Percentiles rank a stretch among this genome's conserved stretches.
Evolutionary conservation across 2,113 vertebrate species (phyloP).

Genomic region (Rafetus swinhoei): DNA sequence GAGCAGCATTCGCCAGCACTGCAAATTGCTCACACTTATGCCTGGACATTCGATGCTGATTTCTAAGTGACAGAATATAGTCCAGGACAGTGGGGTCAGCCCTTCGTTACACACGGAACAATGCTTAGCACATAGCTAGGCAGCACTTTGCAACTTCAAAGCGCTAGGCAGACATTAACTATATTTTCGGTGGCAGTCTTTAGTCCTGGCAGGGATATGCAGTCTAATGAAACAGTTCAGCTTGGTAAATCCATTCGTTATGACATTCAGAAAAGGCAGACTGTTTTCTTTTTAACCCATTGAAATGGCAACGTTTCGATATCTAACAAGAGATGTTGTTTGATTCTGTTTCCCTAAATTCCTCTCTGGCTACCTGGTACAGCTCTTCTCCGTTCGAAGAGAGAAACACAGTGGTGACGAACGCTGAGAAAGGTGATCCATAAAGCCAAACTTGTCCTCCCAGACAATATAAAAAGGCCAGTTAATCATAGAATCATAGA

Average conservation of each 20-base stretch:
- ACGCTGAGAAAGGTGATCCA: not conserved
- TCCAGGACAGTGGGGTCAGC: not conserved
- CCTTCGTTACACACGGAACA: not conserved
- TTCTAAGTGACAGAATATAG: slow-evolving; percentile 28
- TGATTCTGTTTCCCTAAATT: not conserved
- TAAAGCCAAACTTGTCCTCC: not conserved
- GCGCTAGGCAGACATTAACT: slow-evolving; percentile 5
- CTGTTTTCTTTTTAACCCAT: not conserved
- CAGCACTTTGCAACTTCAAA: slow-evolving; percentile 26
- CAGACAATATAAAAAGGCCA: no score
- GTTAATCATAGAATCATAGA: no score
- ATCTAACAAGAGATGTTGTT: not conserved
- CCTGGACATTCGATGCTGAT: slow-evolving; percentile 27
- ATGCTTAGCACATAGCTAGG: slow-evolving; percentile 7
- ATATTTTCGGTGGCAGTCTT: not conserved
- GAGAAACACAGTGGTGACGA: not conserved
- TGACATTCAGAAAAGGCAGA: slow-evolving; percentile 5
- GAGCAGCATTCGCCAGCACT: slow-evolving; percentile 10
- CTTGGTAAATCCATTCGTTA: slow-evolving; percentile 8
- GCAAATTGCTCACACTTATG: slow-evolving; percentile 42
- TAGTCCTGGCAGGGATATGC: not conserved
- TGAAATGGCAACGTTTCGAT: not conserved
- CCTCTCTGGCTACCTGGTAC: not conserved
- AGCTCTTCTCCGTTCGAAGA: not conserved
- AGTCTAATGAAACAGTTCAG: not conserved